Evolutionary conservation across 23 tunicate species (phyloP).

Genomic region (Oikopleura dioica): DNA sequence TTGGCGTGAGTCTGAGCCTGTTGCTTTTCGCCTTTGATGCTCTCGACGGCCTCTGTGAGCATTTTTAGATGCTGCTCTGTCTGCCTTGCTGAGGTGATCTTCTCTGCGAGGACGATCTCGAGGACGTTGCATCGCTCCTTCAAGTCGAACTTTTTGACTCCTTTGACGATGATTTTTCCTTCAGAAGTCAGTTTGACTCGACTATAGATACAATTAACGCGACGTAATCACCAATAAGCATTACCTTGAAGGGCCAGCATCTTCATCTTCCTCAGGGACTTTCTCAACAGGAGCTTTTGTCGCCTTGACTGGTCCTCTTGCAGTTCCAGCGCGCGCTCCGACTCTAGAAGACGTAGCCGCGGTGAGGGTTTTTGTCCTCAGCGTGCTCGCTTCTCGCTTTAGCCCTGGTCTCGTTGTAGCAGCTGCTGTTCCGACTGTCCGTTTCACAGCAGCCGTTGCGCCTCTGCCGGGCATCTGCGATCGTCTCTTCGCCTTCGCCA

Average conservation of each 20-base stretch:
- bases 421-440: too few relatives aligned
- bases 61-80: not conserved
- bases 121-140: constrained; percentile 4
- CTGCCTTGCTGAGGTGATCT: not conserved
- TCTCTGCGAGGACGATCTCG: constrained; percentile 12
- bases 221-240: too few relatives aligned
- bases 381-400: too few relatives aligned
- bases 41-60: not conserved
- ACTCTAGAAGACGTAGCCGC: too few relatives aligned
- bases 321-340: too few relatives aligned
- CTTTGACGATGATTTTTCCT: constrained; percentile 10
- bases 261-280: too few relatives aligned
- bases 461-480: not conserved
- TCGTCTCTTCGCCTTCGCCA: not conserved
- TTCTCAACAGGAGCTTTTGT: too few relatives aligned
- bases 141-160: not conserved
- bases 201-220: too few relatives aligned
- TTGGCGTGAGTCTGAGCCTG: not conserved
- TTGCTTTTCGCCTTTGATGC: not conserved
- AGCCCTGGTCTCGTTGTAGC: too few relatives aligned
- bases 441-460: not conserved
- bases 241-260: too few relatives aligned
- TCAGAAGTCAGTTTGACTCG: not conserved
- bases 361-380: too few relatives aligned
- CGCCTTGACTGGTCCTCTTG: too few relatives aligned